Evolutionary conservation across 2,113 vertebrate genomes (phyloP).

Genomic region (Planiliza haematocheilus): DNA sequence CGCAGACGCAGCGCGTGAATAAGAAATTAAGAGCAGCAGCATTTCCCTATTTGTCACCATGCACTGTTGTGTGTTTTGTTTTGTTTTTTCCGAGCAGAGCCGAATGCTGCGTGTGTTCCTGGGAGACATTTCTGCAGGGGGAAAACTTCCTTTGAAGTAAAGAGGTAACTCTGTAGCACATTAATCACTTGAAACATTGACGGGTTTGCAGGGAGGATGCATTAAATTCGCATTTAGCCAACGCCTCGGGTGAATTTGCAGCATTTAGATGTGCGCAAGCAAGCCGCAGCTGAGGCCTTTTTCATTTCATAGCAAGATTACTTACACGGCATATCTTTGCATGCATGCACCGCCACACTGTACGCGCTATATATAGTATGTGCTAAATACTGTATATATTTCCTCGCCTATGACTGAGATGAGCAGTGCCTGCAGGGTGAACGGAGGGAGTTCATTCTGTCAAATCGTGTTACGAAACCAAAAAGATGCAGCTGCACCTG

Average conservation of each 20-base stretch:
- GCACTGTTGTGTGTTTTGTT: neutral
- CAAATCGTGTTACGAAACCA: constrained; percentile 12
- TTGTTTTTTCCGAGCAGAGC: constrained; percentile 23
- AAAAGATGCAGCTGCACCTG: constrained; percentile 26
- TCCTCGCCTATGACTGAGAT: constrained; percentile 9
- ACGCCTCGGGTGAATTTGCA: constrained; percentile 21
- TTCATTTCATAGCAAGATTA: neutral
- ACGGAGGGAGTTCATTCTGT: constrained; percentile 14
- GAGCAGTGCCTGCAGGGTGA: neutral
- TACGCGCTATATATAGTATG: neutral
- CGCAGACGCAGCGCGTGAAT: constrained; percentile 32
- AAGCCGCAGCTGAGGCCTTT: neutral
- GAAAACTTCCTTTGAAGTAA: constrained; percentile 35
- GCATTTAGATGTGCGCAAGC: neutral
- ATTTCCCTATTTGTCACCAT: constrained; percentile 46
- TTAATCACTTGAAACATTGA: constrained; percentile 23
- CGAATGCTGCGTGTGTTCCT: constrained; percentile 19
- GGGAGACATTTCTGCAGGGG: neutral
- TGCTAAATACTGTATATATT: neutral
- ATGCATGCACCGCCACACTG: neutral
- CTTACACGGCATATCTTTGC: neutral
- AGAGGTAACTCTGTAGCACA: constrained; percentile 6
- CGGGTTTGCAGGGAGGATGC: neutral
- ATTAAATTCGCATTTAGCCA: constrained; percentile 24
- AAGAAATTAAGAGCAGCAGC: constrained; percentile 38